Percentiles rank a stretch among this genome's conserved stretches.
Conservation (phyloP, 1,140 invertebrate species). For the Coelopa frigida region DNA sequence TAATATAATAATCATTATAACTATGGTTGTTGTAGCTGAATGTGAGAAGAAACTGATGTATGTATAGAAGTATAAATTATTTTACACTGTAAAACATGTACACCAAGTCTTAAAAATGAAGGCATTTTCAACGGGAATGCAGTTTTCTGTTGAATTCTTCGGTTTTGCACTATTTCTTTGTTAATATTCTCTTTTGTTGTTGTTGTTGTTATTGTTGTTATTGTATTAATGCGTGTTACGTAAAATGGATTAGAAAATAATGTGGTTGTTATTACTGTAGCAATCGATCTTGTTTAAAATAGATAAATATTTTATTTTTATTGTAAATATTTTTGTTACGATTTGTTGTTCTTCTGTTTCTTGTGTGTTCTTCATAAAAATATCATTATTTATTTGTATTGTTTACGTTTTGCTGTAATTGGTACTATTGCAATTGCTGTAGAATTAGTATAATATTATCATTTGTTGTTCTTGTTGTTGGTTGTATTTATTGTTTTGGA, state of each 20-base stretch:
- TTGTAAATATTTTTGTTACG: conserved; percentile 5
- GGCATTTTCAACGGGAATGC: too few relatives aligned
- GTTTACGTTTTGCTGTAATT: conserved; percentile 18
- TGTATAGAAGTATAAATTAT: too few relatives aligned
- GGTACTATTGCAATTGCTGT: conserved; percentile 29
- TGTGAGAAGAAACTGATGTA: too few relatives aligned
- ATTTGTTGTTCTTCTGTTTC: conserved; percentile 9
- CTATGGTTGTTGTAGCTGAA: too few relatives aligned
- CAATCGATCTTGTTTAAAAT: conserved; percentile 2
- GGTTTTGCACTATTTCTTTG: too few relatives aligned
- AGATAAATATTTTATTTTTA: conserved; percentile 14
- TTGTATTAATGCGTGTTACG: not conserved
- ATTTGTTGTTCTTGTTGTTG: conserved; percentile 9
- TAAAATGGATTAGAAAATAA: conserved; percentile 14
- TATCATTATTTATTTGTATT: conserved; percentile 19
- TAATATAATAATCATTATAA: too few relatives aligned
- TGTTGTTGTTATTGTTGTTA: conserved; percentile 13
- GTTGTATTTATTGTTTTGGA: conserved; percentile 33
- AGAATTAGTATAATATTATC: conserved; percentile 6
- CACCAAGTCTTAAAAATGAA: too few relatives aligned
- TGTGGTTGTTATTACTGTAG: conserved; percentile 12
- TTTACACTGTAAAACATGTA: too few relatives aligned
- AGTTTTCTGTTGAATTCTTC: too few relatives aligned
- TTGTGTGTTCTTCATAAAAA: conserved; percentile 10
- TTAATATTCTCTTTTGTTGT: conserved; percentile 14